Evolutionary conservation across 2,797 vertebrate genomes (phyloP).

Genomic region (Lerista edwardsae): DNA sequence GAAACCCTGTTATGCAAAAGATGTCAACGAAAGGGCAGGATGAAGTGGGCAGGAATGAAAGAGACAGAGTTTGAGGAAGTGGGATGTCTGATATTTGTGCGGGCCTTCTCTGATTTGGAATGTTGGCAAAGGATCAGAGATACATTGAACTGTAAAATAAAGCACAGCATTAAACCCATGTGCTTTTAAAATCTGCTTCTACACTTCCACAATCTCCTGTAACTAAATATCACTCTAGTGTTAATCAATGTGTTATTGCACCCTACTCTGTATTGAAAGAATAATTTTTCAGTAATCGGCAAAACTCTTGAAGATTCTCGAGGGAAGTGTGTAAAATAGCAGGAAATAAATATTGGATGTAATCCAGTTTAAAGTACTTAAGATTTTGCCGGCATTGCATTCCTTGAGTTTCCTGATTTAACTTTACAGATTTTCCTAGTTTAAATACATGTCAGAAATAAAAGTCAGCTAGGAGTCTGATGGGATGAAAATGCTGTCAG

Average conservation of each 20-base stretch:
- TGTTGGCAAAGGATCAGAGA: constrained; percentile 10
- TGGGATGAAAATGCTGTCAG: neutral
- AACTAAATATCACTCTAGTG: neutral
- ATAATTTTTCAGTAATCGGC: neutral
- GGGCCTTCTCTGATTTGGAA: neutral
- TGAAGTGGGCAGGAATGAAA: neutral
- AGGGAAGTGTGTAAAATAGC: constrained; percentile 16
- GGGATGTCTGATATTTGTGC: neutral
- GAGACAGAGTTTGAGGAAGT: neutral
- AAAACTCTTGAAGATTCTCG: constrained; percentile 4
- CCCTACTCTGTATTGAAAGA: neutral
- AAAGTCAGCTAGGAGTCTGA: constrained; percentile 1
- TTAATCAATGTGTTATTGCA: constrained; percentile 11
- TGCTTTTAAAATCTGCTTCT: constrained; percentile 5
- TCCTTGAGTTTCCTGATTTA: constrained; percentile 5
- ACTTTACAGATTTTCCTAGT: constrained; percentile 12
- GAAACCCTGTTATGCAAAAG: neutral
- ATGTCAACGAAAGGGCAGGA: neutral
- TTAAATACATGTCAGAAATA: constrained; percentile 7
- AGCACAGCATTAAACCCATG: neutral
- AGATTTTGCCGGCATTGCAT: neutral
- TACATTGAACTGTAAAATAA: neutral
- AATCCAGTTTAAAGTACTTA: neutral
- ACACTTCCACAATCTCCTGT: neutral
- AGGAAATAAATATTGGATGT: constrained; percentile 16